Evolutionary conservation across 2,888 invertebrate genomes (phyloP).

Genomic region (Tetheella fluctuosa): DNA sequence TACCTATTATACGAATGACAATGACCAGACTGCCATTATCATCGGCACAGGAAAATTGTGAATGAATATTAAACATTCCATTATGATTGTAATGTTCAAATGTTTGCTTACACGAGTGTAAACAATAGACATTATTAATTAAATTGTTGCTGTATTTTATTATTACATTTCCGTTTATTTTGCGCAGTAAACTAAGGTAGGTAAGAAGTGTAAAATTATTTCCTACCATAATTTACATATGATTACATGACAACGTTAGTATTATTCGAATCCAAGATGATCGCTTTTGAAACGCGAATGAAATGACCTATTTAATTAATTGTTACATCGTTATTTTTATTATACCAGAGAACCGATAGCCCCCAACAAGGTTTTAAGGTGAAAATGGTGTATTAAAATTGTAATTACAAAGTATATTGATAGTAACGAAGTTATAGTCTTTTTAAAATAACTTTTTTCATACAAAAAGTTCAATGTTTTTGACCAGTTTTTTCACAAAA

Average conservation of each 20-base stretch:
- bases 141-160: not conserved
- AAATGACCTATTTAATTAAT: not conserved
- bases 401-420: too few relatives aligned
- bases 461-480: too few relatives aligned
- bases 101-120: not conserved
- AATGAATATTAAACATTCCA: not conserved
- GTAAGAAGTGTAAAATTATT: too few relatives aligned
- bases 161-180: not conserved
- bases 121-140: not conserved
- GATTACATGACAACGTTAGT: not conserved
- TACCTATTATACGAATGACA: slow-evolving; percentile 4
- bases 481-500: too few relatives aligned
- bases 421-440: too few relatives aligned
- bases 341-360: too few relatives aligned
- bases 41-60: not conserved
- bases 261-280: not conserved
- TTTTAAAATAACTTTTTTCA: too few relatives aligned
- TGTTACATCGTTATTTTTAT: too few relatives aligned
- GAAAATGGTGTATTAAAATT: too few relatives aligned
- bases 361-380: too few relatives aligned
- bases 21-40: not conserved
- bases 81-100: not conserved
- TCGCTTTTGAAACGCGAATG: not conserved
- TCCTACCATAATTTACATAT: too few relatives aligned
- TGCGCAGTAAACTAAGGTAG: too few relatives aligned